phyloP scores from a whole-genome alignment of 2,797 vertebrate genomes.

The Xiphorhynchus erythropygius region DNA sequence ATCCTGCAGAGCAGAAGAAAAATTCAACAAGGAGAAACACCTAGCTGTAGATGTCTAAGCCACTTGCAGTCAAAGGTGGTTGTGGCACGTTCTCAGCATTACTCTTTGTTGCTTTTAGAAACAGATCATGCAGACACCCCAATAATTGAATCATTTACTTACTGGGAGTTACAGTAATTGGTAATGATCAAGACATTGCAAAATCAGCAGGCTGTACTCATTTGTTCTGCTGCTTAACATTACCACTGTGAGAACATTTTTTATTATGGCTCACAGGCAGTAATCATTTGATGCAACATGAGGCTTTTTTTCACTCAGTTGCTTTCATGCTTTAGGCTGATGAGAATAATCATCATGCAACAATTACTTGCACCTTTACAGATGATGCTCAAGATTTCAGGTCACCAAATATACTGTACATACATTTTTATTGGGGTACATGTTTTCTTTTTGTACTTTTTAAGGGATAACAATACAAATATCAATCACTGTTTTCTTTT shows the following conservation, averaged over 20 bases:
- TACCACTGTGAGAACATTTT: conserved; percentile 77
- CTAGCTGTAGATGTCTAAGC: background rate
- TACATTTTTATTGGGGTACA: background rate
- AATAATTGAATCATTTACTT: conserved; percentile 49
- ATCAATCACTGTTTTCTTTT: background rate
- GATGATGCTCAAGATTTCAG: conserved; percentile 51
- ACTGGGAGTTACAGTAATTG: conserved; percentile 71
- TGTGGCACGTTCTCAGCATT: background rate
- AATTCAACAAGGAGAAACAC: background rate
- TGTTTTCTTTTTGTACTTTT: background rate
- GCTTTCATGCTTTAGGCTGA: conserved; percentile 76
- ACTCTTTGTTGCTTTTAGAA: background rate
- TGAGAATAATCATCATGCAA: conserved; percentile 76
- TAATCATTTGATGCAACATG: conserved; percentile 83
- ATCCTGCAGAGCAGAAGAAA: background rate
- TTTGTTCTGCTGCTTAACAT: conserved; percentile 81
- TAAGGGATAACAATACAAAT: background rate
- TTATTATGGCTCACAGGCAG: conserved; percentile 84
- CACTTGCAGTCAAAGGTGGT: background rate
- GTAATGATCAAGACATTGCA: conserved; percentile 77
- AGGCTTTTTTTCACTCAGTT: conserved; percentile 82
- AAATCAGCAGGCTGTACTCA: conserved; percentile 82
- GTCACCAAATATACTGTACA: background rate
- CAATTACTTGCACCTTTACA: conserved; percentile 68
- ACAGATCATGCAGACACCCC: background rate